Conservation (phyloP, 1,140 invertebrate genomes). For the Eupeodes corollae region DNA sequence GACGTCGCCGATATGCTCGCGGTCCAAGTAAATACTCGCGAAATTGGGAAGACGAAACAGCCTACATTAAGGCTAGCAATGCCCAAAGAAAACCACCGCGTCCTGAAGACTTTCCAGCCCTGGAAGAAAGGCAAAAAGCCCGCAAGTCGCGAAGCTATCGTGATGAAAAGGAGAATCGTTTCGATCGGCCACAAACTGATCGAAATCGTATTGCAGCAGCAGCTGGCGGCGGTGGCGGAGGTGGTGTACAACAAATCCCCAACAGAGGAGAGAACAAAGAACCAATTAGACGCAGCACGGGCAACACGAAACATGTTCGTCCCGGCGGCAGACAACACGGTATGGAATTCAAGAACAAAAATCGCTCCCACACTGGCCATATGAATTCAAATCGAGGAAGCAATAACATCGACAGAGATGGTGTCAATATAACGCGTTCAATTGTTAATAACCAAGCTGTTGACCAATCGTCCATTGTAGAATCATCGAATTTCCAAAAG, state of each 20-base stretch:
- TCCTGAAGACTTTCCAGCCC: conserved; percentile 37
- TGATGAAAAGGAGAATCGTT: conserved; percentile 33
- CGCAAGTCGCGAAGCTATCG: conserved; percentile 11
- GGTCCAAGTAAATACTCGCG: conserved; percentile 84
- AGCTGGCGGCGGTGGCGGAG: background rate
- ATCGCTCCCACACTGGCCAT: background rate
- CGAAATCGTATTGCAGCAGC: background rate
- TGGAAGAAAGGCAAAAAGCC: conserved; percentile 22
- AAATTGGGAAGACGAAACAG: conserved; percentile 85
- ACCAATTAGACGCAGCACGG: background rate
- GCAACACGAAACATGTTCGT: background rate
- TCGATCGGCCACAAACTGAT: conserved; percentile 9
- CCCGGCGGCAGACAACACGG: conserved; percentile 6
- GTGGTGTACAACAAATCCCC: background rate
- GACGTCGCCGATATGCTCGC: conserved; percentile 73
- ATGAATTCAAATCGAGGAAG: too few species aligned
- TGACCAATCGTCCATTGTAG: too few species aligned
- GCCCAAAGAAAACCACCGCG: conserved; percentile 25
- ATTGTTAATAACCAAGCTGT: too few species aligned
- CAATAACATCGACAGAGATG: too few species aligned
- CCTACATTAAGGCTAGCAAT: conserved; percentile 48
- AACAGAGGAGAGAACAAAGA: conserved; percentile 6
- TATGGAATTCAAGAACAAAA: conserved; percentile 11
- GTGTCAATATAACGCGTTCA: too few species aligned
- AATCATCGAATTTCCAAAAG: too few species aligned